Evolutionary conservation across 1,140 invertebrate species (phyloP), one percentile per base, ranked within the genome.

Genomic region (Drosophila sechellia): DNA sequence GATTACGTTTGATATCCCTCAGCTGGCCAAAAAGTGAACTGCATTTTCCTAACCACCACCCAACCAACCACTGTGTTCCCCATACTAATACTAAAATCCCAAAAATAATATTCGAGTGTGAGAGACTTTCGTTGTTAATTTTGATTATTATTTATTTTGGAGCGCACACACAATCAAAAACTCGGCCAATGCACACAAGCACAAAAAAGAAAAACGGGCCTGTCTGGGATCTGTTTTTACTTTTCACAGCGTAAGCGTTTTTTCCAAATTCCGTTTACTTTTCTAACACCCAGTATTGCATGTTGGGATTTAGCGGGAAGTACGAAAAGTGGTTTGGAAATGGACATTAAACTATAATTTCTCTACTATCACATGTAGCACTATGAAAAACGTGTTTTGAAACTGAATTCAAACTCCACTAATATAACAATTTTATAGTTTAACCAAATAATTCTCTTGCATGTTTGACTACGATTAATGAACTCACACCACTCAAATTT

Each of bases 141-240:
- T 64, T 68, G 49, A 53, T 55, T 69, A 49, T 49, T 70, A 48
- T 56, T 70, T 70, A 25, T 63, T 69, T 71, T 45, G 81, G 81
- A 84, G 72, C 77, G 83, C 81, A 76, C 61, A 81, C 75, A 81
- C 74, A 77, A 64, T 52, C 61, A 66, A 71, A 81, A 66, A 56
- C 72, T 40, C 13, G 72, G 72, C 53, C 71, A 76, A 76, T 45
- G 49, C 49, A 77, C 63, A 77, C 54, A 68, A 56, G 65, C 60
- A 69, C 66, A 80, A 59, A 69, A 40, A 60, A 73, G 60, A 53
- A 79, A 68, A 70, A 57, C 69, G 68, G 52, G 66, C 68, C 66
- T 54, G 43, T 69, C 63, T 87, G 83, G 49, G 83, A 89, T 89
- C 71, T 89, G 83, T 89, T 87, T 86, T 87, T 89, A 87, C 83